Conservation (phyloP, 2,797 vertebrate species). For the Pseudocheirus occidentalis region DNA sequence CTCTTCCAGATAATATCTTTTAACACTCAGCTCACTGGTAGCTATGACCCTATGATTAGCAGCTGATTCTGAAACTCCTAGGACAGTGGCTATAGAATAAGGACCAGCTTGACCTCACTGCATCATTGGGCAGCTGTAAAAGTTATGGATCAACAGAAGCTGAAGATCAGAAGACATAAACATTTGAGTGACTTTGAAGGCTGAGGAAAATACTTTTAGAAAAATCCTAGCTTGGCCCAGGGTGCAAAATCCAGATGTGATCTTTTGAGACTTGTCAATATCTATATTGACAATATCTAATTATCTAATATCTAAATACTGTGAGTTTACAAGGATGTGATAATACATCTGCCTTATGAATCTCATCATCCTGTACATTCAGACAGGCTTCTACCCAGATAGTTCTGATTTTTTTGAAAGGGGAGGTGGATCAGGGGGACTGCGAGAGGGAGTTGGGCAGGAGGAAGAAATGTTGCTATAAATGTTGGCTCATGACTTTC, state of each 20-base stretch:
- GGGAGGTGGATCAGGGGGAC: rapidly evolving
- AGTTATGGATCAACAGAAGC: background rate
- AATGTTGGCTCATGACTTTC: background rate
- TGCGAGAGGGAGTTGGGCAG: background rate
- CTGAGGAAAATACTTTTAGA: background rate
- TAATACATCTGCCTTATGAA: background rate
- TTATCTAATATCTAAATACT: background rate
- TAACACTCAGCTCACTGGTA: background rate
- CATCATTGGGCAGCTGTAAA: background rate
- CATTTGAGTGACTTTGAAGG: background rate
- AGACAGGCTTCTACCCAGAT: constrained; percentile 8
- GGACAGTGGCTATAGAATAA: background rate
- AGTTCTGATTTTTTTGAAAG: background rate
- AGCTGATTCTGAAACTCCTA: background rate
- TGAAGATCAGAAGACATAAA: background rate
- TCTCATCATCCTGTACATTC: constrained; percentile 24
- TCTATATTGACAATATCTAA: no score
- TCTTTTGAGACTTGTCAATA: background rate
- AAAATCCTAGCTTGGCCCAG: background rate
- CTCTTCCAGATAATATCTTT: background rate
- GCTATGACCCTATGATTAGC: background rate
- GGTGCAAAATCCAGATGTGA: background rate
- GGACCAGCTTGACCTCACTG: background rate
- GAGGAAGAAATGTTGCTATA: background rate
- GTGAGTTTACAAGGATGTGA: background rate